A percentile compares a stretch with the other conserved stretches of the same genome.
Evolutionary conservation across 2,888 invertebrate species (phyloP).

Genomic region (Drosophila melanosoma): DNA sequence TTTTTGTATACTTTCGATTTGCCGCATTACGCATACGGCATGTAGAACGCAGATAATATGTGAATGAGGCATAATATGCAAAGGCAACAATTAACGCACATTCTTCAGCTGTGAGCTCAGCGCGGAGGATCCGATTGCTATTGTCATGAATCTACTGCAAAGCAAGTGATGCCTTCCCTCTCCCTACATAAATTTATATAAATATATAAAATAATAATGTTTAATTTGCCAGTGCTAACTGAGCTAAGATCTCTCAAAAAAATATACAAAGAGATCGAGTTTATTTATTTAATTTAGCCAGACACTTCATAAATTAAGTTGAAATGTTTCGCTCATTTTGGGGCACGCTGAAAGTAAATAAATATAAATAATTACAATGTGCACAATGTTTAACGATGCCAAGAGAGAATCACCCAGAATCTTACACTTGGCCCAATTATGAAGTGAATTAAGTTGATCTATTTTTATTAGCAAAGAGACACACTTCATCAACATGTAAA

Average conservation of each 20-base stretch:
- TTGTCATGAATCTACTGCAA: slow-evolving; percentile 73
- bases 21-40: slow-evolving; percentile 65
- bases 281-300: background rate
- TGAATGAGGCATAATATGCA: slow-evolving; percentile 44
- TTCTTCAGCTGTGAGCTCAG: slow-evolving; percentile 41
- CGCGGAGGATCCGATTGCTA: slow-evolving; percentile 13
- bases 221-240: background rate
- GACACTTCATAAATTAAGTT: background rate
- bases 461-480: slow-evolving; percentile 7
- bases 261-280: background rate
- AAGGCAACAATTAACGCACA: slow-evolving; percentile 46
- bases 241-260: background rate
- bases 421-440: slow-evolving; percentile 23
- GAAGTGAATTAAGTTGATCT: slow-evolving; percentile 22
- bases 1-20: background rate
- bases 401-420: too few species aligned
- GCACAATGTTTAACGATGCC: background rate
- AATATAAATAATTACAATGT: background rate
- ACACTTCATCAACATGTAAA: slow-evolving; percentile 34
- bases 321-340: background rate
- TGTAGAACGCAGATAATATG: slow-evolving; percentile 45
- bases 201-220: background rate
- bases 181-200: background rate
- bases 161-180: slow-evolving; percentile 61
- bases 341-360: background rate